phyloP scores from a whole-genome alignment of 2,797 vertebrate species.

The Vespertilio murinus region DNA sequence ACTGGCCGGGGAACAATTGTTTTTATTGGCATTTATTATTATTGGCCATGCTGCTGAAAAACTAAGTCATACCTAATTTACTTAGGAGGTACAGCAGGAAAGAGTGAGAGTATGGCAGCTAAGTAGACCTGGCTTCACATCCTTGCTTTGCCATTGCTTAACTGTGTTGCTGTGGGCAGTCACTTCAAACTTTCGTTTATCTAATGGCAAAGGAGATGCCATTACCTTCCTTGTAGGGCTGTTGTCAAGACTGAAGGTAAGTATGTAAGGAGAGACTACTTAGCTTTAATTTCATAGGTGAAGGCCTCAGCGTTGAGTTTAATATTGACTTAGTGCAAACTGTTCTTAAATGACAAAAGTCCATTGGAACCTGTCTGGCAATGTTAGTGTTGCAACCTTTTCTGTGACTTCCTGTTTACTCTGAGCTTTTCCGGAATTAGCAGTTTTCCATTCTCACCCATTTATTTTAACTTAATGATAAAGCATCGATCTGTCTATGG shows the following conservation, averaged over 20 bases:
- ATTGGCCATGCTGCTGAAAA: not conserved
- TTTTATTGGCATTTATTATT: not conserved
- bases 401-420: not conserved
- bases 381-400: not conserved
- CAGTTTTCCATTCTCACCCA: not conserved
- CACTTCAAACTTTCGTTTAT: not conserved
- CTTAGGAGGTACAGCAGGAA: not conserved
- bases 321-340: not conserved
- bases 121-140: not conserved
- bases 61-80: not conserved
- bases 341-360: not conserved
- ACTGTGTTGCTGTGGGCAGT: not conserved
- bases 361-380: not conserved
- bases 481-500: not conserved
- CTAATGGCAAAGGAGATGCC: not conserved
- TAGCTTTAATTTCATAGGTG: not conserved
- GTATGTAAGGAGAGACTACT: not conserved
- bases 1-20: not conserved
- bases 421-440: not conserved
- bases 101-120: not conserved
- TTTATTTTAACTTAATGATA: slow-evolving; percentile 13
- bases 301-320: not conserved
- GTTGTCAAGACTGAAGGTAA: not conserved
- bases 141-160: not conserved
- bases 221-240: not conserved